Percentiles rank a stretch among this genome's conserved stretches.
Evolutionary conservation across 2,113 vertebrate genomes (phyloP).

Genomic region (Cygnus buccinator): DNA sequence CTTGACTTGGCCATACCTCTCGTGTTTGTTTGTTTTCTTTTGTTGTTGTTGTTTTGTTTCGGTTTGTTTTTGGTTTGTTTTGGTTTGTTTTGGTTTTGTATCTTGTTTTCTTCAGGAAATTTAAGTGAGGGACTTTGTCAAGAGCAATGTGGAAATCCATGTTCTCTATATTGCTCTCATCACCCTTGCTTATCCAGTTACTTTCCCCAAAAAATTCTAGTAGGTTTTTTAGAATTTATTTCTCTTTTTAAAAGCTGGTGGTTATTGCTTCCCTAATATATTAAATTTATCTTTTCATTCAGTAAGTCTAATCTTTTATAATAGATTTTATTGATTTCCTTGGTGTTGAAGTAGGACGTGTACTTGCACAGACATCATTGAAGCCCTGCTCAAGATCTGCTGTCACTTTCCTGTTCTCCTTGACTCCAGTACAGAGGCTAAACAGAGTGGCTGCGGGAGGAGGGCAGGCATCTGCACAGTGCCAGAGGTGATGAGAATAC

Average conservation of each 20-base stretch:
- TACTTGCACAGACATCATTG: background rate
- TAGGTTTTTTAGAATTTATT: background rate
- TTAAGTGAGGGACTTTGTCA: background rate
- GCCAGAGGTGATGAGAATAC: background rate
- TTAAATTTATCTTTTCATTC: conserved; percentile 13
- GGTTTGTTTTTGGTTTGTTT: too few relatives aligned
- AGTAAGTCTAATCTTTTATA: conserved; percentile 1
- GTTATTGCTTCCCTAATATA: background rate
- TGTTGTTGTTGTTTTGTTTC: too few relatives aligned
- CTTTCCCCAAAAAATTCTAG: background rate
- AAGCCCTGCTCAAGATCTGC: background rate
- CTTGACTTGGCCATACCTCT: background rate
- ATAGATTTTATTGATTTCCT: conserved; percentile 17
- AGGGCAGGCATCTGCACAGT: background rate
- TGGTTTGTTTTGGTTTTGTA: background rate
- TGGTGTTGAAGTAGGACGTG: background rate
- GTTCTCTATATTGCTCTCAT: background rate
- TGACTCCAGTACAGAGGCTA: background rate
- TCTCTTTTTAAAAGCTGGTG: background rate
- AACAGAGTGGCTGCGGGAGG: background rate
- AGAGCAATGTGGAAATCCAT: background rate
- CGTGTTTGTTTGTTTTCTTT: too few relatives aligned
- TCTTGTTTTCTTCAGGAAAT: background rate
- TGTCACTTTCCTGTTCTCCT: background rate
- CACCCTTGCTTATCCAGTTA: background rate